These are phyloP conservation scores for Microtus montanus DNA, from an alignment of 2,113 vertebrate genomes.

Conservation along the genomic window DNA sequence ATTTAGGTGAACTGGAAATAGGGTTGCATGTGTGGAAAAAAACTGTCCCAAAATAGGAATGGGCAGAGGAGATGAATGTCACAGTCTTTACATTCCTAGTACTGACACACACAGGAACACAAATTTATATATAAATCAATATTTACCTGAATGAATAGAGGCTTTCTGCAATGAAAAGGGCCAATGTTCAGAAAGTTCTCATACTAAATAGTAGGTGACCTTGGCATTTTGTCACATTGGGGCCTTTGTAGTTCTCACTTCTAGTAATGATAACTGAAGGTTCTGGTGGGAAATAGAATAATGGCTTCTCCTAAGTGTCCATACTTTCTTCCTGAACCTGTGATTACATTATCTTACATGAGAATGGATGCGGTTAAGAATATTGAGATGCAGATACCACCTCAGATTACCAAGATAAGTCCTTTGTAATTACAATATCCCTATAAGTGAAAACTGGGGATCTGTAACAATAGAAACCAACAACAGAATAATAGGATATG, in stretches of 20 bases:
- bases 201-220: neutral
- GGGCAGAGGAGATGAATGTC: neutral
- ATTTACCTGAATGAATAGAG: neutral
- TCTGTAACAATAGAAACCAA: neutral
- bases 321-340: neutral
- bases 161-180: neutral
- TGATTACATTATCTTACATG: neutral
- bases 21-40: neutral
- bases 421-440: fast-evolving
- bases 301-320: fast-evolving
- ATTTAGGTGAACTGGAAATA: neutral
- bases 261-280: neutral
- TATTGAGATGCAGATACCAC: neutral
- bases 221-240: no score
- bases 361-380: neutral
- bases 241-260: neutral
- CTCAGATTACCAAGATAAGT: neutral
- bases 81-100: neutral
- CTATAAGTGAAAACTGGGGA: neutral
- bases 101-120: neutral
- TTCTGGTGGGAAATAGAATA: neutral
- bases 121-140: neutral
- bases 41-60: neutral
- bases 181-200: neutral
- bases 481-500: neutral